Evolutionary conservation across 2,888 invertebrate species (phyloP), one percentile per base, ranked within the genome.

Genomic region (Myathropa florea): DNA sequence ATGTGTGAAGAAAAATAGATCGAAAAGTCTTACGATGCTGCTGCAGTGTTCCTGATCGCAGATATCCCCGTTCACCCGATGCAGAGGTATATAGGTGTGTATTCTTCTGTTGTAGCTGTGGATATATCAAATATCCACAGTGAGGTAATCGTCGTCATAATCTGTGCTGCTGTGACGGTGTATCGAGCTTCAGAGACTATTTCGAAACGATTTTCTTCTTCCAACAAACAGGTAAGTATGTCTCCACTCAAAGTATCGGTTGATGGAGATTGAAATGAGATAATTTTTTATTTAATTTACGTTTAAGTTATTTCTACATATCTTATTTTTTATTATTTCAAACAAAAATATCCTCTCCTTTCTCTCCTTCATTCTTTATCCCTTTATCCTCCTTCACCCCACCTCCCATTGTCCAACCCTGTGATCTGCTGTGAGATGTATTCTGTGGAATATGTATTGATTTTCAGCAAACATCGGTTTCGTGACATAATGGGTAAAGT

Each of bases 171-270:
- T 64, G 24, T 39, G 46, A 18, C 18, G 46, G 18, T 46, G 46
- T 53, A 55, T 21, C 71, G 28, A 53, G 46, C 61, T 65, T 73
- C 63, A 73, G 39, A 63, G 71, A 88, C 68, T 81, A 57, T 46
- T 26, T 64, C 84, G 65, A 60, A 68, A 46, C 64, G 24, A 33
- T 24, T 61, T 75, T 79, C 39, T 75, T 65, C 61, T 46, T 26
- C 21, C 4, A 46, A 46, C 14, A 12, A 10, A 4, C 90, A 92
- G 92, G 94, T 94, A 93, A 94, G 94, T 94, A 94, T 93, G 90
- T 90, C 92, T 93, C 93, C 92, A 93, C 91, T 91, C 92, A 91
- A 93, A 93, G 94, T 94, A 94, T 94, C 94, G 94, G 94, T 94
- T 92, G 93, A 91, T 89, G 90, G 92, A 93, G 92, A 91, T 80